These are phyloP conservation scores for Agelastica alni DNA, from an alignment of 2,888 invertebrate species.

Conservation along the genomic window DNA sequence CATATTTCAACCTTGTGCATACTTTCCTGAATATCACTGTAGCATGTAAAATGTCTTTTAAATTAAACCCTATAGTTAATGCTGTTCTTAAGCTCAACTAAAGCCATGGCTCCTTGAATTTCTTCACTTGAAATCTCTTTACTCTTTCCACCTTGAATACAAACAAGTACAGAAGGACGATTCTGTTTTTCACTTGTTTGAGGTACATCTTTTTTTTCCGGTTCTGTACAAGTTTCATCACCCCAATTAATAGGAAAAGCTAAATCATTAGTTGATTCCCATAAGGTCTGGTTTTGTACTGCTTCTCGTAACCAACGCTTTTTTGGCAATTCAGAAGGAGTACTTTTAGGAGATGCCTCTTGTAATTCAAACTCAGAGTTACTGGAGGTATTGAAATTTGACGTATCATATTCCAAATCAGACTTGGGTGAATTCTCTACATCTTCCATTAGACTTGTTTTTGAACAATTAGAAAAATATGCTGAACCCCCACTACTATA, in stretches of 20 bases:
- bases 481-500: slow-evolving; percentile 40
- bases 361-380: slow-evolving; percentile 37
- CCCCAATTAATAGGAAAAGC: slow-evolving; percentile 61
- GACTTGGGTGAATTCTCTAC: slow-evolving; percentile 43
- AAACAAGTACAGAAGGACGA: slow-evolving; percentile 62
- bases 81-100: slow-evolving; percentile 62
- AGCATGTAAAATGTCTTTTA: background rate
- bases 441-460: slow-evolving; percentile 37
- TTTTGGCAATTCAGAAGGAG: slow-evolving; percentile 57
- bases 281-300: slow-evolving; percentile 48
- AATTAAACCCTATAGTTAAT: slow-evolving; percentile 46
- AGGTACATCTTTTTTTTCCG: slow-evolving; percentile 16
- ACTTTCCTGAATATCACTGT: background rate
- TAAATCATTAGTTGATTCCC: slow-evolving; percentile 55
- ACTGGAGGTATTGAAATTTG: slow-evolving; percentile 39
- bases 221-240: slow-evolving; percentile 39
- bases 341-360: slow-evolving; percentile 31
- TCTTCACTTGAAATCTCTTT: slow-evolving; percentile 54
- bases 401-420: slow-evolving; percentile 42
- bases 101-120: slow-evolving; percentile 65
- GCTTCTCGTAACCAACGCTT: slow-evolving; percentile 66
- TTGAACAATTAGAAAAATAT: slow-evolving; percentile 41
- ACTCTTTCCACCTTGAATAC: slow-evolving; percentile 54
- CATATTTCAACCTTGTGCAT: too few species aligned
- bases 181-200: slow-evolving; percentile 55